Conservation (phyloP, 64 coral and sea anemone species). For the Actinia tenebrosa region DNA sequence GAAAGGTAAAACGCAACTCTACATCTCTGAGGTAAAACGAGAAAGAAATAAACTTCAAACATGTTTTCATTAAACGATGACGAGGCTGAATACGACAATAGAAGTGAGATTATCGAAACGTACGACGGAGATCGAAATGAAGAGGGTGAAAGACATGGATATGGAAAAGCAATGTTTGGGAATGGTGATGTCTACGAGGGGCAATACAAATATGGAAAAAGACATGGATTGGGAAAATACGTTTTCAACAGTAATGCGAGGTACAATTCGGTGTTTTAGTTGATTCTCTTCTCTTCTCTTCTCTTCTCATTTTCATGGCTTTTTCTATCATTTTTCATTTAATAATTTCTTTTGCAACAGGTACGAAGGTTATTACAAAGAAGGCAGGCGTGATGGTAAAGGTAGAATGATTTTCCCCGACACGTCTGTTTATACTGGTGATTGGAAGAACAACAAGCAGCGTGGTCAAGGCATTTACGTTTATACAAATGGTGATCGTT, state of each 20-base stretch:
- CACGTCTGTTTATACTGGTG: conserved; percentile 20
- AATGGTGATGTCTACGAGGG: conserved; percentile 69
- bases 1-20: not conserved
- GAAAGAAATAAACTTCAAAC: not conserved
- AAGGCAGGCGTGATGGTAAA: conserved; percentile 66
- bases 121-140: conserved; percentile 67
- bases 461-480: conserved; percentile 61
- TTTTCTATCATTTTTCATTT: not conserved
- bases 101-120: conserved; percentile 5
- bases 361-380: conserved; percentile 58
- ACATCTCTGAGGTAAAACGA: not conserved
- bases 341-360: not conserved
- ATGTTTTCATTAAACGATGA: not conserved
- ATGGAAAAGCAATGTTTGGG: conserved; percentile 47
- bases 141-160: conserved; percentile 60
- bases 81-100: not conserved
- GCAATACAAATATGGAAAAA: conserved; percentile 57
- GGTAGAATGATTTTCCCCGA: conserved; percentile 32
- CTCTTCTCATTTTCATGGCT: not conserved
- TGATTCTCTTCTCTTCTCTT: no score
- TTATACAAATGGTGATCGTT: conserved; percentile 83
- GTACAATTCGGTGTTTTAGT: not conserved
- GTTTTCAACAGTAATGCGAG: not conserved
- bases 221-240: conserved; percentile 53
- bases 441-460: conserved; percentile 65